Evolutionary conservation across 2,797 vertebrate genomes (phyloP), one percentile per base, ranked within the genome.

Genomic region (Epinephelus malabaricus): DNA sequence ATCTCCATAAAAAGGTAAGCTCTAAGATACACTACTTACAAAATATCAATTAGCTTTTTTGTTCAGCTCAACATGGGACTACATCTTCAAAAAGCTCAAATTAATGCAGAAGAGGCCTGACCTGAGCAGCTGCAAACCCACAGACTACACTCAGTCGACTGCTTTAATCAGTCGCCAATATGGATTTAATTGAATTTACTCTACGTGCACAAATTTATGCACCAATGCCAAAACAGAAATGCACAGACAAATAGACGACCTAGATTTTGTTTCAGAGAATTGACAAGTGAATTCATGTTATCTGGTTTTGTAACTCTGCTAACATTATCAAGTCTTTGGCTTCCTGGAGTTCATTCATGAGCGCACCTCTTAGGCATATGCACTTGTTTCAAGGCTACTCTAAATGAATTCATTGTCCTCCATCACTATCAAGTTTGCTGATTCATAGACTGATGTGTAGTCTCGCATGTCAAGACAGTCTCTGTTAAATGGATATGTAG

Each of bases 321-420:
- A 18, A n/a, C n/a, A 34, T 34, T 3, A 2, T 27, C 9, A 18
- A 34, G 34, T 34, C 1, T n/a, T 5, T 49, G 15, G 21, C 25
- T 72, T 5, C 61, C 25, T 5, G 46, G 1, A 55, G 19, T 27
- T 50, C 0, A 51, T 64, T 72, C 17, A 58, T 62, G 13, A 21
- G 43, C 9, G 9, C n/a, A 38, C 4, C 5, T 55, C 13, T 55
- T n/a, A n/a, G 30, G n/a, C n/a, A 10, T 13, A 6, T 38, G 15
- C 27, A 13, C n/a, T 40, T 59, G 21, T n/a, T 67, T 61, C 23
- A 78, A 66, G 46, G 17, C 47, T 45, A 56, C n/a, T 45, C 56
- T 13, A 30, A 43, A 53, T 34, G 0, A 19, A 63, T 21, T 6
- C 21, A 21, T 30, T 27, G 2, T 47, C 45, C 18, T 56, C 10